phyloP scores from a whole-genome alignment of 2,113 vertebrate species.

The Dolichotis patagonum region DNA sequence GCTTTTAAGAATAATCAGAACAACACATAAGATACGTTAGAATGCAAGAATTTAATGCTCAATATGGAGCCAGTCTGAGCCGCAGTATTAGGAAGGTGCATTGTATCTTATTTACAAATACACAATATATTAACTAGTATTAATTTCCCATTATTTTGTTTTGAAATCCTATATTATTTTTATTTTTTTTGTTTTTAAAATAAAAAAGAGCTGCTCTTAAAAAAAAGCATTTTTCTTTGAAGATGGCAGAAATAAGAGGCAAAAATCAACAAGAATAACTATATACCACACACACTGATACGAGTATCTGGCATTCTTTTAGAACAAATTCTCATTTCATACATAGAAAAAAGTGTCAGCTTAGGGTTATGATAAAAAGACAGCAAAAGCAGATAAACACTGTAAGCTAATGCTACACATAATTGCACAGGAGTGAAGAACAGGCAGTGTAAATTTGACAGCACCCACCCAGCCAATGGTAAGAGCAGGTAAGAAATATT shows the following conservation, averaged over 20 bases:
- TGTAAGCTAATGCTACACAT: background rate
- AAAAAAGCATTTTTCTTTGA: background rate
- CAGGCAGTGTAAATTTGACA: background rate
- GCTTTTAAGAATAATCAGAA: background rate
- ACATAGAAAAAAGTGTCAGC: background rate
- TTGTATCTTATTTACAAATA: no score
- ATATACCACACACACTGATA: background rate
- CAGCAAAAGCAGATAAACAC: background rate
- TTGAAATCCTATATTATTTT: no score
- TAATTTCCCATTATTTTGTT: no score
- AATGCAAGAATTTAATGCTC: background rate
- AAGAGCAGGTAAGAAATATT: background rate
- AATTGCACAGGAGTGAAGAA: background rate
- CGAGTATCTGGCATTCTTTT: background rate
- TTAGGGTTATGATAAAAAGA: background rate
- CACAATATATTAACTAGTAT: no score
- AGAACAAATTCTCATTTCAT: background rate
- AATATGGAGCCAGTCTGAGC: background rate
- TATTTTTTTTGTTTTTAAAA: no score
- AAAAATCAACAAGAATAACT: background rate
- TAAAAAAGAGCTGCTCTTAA: no score
- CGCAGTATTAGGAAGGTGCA: background rate
- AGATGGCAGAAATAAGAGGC: background rate
- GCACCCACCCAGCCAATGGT: background rate
- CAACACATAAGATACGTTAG: background rate